Evolutionary conservation across 2,888 invertebrate genomes (phyloP).

Genomic region (Allolobophora icterica): DNA sequence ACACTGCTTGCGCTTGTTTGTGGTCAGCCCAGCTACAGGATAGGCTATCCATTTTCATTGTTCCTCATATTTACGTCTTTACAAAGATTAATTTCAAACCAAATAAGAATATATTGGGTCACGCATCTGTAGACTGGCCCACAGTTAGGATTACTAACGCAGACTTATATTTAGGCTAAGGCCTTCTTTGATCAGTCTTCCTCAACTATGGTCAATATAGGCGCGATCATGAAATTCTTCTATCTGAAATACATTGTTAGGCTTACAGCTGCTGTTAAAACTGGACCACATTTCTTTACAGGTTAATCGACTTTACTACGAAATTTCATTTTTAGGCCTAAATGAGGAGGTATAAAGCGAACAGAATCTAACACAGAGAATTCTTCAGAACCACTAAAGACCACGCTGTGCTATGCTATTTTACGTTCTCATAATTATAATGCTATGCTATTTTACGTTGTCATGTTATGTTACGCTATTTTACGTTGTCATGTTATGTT

Average conservation of each 20-base stretch:
- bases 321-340: background rate
- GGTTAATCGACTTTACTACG: background rate
- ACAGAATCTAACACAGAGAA: background rate
- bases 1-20: background rate
- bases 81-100: background rate
- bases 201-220: background rate
- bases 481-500: too few relatives aligned
- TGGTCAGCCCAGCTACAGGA: background rate
- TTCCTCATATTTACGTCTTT: background rate
- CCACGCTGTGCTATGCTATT: too few relatives aligned
- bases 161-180: background rate
- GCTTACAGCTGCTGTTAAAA: too few relatives aligned
- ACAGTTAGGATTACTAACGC: too few relatives aligned
- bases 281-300: too few relatives aligned
- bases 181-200: background rate
- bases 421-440: too few relatives aligned
- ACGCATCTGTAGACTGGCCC: background rate
- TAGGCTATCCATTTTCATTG: background rate
- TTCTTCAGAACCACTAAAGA: background rate
- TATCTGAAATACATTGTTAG: background rate
- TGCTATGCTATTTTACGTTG: too few relatives aligned
- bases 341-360: background rate
- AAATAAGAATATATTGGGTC: background rate
- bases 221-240: background rate
- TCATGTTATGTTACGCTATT: too few relatives aligned